phyloP scores from a whole-genome alignment of 1,140 invertebrate species.

The Ectropis grisescens region DNA sequence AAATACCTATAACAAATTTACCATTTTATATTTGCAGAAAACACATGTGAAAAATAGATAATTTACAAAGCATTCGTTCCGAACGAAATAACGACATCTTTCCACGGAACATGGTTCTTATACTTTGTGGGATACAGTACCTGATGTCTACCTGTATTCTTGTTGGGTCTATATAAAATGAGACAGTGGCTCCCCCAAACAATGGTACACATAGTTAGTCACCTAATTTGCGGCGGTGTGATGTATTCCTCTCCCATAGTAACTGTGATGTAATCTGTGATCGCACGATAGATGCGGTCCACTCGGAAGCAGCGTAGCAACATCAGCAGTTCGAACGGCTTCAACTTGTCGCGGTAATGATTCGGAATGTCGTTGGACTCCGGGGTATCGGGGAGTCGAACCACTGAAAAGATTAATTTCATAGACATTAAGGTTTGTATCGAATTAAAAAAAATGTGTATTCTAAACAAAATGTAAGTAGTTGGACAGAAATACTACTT shows the following conservation, averaged over 20 bases:
- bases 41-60: no score
- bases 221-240: slow-evolving; percentile 84
- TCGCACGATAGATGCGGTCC: slow-evolving; percentile 85
- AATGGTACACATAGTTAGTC: no score
- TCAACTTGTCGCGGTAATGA: slow-evolving; percentile 75
- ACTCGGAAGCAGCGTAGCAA: slow-evolving; percentile 87
- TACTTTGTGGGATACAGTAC: no score
- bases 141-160: no score
- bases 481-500: no score
- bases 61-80: no score
- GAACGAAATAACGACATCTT: no score
- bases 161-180: no score
- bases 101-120: no score
- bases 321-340: slow-evolving; percentile 84
- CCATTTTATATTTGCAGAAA: no score
- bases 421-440: background rate
- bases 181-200: no score
- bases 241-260: slow-evolving; percentile 89
- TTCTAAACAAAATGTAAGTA: slow-evolving; percentile 1
- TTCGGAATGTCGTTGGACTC: slow-evolving; percentile 79
- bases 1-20: no score
- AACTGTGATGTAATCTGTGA: slow-evolving; percentile 83
- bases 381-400: slow-evolving; percentile 83
- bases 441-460: background rate
- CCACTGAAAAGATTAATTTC: slow-evolving; percentile 75